Evolutionary conservation across 2,888 invertebrate species (phyloP), one percentile per base, ranked within the genome.

Genomic region (Lottia scabra): DNA sequence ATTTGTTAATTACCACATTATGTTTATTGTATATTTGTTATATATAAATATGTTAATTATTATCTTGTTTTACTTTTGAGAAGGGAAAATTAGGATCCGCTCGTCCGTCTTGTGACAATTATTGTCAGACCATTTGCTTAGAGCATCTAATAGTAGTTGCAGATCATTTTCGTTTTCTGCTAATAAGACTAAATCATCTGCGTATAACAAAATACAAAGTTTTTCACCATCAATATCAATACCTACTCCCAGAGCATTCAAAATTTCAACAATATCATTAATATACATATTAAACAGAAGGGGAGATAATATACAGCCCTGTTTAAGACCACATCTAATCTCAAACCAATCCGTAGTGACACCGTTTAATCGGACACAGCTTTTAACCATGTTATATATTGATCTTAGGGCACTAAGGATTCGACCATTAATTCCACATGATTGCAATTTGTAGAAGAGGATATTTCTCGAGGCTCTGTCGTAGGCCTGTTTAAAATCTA

Each of bases 121-220:
- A n/a, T n/a, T 6, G 15, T 38, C 44, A 63, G 75, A 78, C 77
- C 79, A 76, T 16, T 27, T 43, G 43, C 48, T 30, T 1, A 79
- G 30, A 38, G n/a, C 65, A 71, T 76, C 65, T 19, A 77, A 23
- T 26, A 76, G 15, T 27, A 30, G 13, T 48, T 79, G 75, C 48
- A 76, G 56, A 56, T 78, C 76, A 62, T 27, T 15, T 19, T 65
- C 68, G 56, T 70, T 74, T 67, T 75, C 73, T 12, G 72, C 63
- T 16, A 74, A 44, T 30, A 79, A 19, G 5, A 67, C 76, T 48
- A 77, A 67, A 56, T 76, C 75, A 67, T 79, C 73, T 15, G 76
- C 74, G 67, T 76, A 78, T 13, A 74, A 43, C 10, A 78, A 48
- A 16, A 76, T 56, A 70, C 71, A 75, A 19, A 71, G 16, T 1